A percentile compares a stretch with the other conserved stretches of the same genome.
Conservation (phyloP, 2,797 vertebrate species). For the Halcyon smyrnensis region DNA sequence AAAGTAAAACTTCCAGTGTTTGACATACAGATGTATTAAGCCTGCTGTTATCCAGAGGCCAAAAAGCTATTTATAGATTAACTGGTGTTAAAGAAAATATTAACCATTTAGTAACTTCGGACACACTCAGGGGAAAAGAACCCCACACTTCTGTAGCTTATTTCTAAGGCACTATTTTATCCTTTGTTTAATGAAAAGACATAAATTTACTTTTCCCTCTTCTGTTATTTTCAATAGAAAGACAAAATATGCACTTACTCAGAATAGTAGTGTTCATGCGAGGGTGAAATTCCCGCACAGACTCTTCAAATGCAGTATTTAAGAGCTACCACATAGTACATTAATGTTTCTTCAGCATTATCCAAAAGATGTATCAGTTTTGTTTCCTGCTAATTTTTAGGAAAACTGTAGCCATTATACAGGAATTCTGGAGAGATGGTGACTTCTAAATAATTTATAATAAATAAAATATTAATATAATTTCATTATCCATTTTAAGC, state of each 20-base stretch:
- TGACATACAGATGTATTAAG: conserved; percentile 41
- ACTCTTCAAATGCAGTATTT: neutral
- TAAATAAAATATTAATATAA: neutral
- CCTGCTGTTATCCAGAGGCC: conserved; percentile 7
- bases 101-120: conserved; percentile 16
- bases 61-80: conserved; percentile 57
- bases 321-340: neutral
- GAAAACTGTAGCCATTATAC: neutral
- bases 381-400: neutral
- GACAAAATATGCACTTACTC: neutral
- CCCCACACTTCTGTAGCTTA: neutral
- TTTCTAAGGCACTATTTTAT: conserved; percentile 16
- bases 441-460: neutral
- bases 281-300: neutral
- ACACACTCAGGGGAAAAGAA: neutral
- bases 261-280: neutral
- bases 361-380: neutral
- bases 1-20: conserved; percentile 51
- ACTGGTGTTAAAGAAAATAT: conserved; percentile 36
- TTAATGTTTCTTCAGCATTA: neutral
- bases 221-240: conserved; percentile 39
- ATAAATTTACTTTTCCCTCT: conserved; percentile 18
- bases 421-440: neutral
- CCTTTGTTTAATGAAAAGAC: conserved; percentile 24
- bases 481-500: neutral